Percentiles rank a stretch among this genome's conserved stretches.
These are phyloP conservation scores for Vulpes ferrilata DNA, from an alignment of 2,113 vertebrate genomes.

Conservation along the genomic window DNA sequence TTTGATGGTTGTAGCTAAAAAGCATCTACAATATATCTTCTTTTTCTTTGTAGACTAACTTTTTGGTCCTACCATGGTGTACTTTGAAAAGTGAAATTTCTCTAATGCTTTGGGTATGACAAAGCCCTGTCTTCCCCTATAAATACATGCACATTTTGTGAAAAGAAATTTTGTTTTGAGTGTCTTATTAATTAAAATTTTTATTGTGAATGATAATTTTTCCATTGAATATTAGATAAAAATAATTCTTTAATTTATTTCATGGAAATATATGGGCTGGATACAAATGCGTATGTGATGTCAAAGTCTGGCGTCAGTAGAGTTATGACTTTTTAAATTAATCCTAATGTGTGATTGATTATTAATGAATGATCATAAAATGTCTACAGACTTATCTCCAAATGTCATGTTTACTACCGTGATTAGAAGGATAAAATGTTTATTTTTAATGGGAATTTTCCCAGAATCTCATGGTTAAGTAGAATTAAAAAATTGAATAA, in stretches of 20 bases:
- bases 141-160: background rate
- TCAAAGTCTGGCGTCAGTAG: background rate
- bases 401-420: background rate
- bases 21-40: background rate
- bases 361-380: background rate
- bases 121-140: background rate
- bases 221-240: background rate
- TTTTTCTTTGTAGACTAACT: background rate
- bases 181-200: background rate
- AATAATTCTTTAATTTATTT: background rate
- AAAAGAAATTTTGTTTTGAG: background rate
- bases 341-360: background rate
- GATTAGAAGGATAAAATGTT: background rate
- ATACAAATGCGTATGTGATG: background rate
- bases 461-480: background rate
- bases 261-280: background rate
- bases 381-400: background rate
- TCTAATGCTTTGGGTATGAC: background rate
- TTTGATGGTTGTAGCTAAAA: background rate
- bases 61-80: background rate
- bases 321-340: slow-evolving; percentile 1
- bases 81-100: background rate
- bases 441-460: background rate
- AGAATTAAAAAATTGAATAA: background rate
- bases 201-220: background rate